A percentile compares a stretch with the other conserved stretches of the same genome.
Evolutionary conservation across 2,113 vertebrate species (phyloP).

Genomic region (Eira barbara): DNA sequence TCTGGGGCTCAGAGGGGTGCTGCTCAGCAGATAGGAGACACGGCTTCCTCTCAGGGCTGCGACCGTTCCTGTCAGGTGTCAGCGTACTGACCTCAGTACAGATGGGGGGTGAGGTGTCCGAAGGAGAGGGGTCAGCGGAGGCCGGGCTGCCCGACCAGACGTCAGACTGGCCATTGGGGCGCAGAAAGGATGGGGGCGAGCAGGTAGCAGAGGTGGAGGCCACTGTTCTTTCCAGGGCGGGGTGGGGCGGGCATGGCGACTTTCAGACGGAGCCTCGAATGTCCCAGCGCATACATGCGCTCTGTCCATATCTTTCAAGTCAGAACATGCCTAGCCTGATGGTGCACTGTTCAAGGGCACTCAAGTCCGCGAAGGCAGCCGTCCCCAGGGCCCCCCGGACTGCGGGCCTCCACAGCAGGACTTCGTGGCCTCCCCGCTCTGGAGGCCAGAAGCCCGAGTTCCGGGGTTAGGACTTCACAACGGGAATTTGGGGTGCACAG

Average conservation of each 20-base stretch:
- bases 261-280: background rate
- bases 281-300: fast-evolving
- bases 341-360: background rate
- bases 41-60: fast-evolving
- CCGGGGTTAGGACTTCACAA: background rate
- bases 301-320: background rate
- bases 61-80: background rate
- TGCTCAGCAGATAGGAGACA: background rate
- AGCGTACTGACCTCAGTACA: too few relatives aligned
- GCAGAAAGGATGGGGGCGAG: background rate
- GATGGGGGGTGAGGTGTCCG: background rate
- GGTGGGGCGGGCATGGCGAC: fast-evolving
- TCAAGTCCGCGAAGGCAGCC: background rate
- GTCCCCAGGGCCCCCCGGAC: fast-evolving
- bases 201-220: background rate
- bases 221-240: fast-evolving
- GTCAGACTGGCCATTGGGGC: too few relatives aligned
- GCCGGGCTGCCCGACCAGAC: background rate
- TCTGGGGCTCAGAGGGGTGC: background rate
- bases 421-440: fast-evolving
- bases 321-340: background rate
- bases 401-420: fast-evolving
- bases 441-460: background rate
- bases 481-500: background rate
- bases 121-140: background rate